Evolutionary conservation across 2,113 vertebrate species (phyloP).

Genomic region (Mirza zaza): DNA sequence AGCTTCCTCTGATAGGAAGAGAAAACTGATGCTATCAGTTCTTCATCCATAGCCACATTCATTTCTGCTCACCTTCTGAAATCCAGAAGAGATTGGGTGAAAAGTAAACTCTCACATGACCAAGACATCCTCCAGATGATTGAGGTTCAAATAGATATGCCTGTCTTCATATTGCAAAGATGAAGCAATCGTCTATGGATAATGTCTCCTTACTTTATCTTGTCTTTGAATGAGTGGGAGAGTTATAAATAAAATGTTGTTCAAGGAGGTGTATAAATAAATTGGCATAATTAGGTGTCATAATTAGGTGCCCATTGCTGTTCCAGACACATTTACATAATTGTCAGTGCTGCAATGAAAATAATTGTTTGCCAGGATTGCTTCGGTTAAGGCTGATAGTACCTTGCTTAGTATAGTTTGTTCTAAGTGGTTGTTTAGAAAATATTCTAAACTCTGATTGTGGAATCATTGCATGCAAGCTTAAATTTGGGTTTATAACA

Average conservation of each 20-base stretch:
- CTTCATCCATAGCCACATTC: not conserved
- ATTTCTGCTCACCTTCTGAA: not conserved
- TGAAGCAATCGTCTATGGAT: conserved; percentile 62
- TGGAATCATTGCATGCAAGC: conserved; percentile 58
- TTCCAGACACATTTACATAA: conserved; percentile 85
- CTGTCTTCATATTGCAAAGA: conserved; percentile 55
- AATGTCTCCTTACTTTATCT: conserved; percentile 70
- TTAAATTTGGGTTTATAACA: conserved; percentile 59
- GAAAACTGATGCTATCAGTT: not conserved
- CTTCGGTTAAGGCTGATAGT: conserved; percentile 79
- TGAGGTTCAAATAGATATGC: conserved; percentile 68
- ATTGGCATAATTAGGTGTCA: conserved; percentile 86
- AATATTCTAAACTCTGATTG: conserved; percentile 81
- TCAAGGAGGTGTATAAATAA: conserved; percentile 85
- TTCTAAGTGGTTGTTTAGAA: conserved; percentile 83
- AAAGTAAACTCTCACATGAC: not conserved
- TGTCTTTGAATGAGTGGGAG: conserved; percentile 74
- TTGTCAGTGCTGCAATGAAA: conserved; percentile 83
- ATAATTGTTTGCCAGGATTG: conserved; percentile 84
- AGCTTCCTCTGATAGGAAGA: not conserved
- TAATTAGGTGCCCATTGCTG: conserved; percentile 86
- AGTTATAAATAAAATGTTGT: conserved; percentile 86
- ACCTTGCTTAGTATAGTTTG: conserved; percentile 76
- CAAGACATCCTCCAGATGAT: not conserved
- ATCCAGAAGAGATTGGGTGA: not conserved